Percentiles rank a stretch among this genome's conserved stretches.
Evolutionary conservation across 2,888 invertebrate genomes (phyloP).

Genomic region (Caenorhabditis virilis): DNA sequence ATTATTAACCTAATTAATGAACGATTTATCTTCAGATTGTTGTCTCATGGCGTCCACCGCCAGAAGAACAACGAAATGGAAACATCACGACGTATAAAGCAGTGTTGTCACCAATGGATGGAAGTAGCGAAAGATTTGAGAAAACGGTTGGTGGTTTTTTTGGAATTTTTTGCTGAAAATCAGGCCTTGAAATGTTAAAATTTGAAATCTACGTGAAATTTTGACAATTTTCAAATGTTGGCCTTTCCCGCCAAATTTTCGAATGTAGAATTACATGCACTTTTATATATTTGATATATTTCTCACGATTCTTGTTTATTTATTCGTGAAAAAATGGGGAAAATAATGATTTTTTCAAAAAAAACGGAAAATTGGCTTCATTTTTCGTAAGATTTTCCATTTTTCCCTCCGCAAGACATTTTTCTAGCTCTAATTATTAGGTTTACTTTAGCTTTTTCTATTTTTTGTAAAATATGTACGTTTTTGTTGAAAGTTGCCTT

Average conservation of each 20-base stretch:
- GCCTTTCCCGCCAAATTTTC: not conserved
- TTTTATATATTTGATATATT: too few species aligned
- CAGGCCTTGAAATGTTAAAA: too few species aligned
- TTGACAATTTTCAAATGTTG: not conserved
- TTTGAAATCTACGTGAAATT: not conserved
- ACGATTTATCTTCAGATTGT: slow-evolving; percentile 61
- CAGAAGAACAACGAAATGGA: slow-evolving; percentile 87
- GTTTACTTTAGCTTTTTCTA: too few species aligned
- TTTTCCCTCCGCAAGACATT: too few species aligned
- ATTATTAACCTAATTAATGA: not conserved
- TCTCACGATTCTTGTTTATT: too few species aligned
- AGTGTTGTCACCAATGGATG: slow-evolving; percentile 60
- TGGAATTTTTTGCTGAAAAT: not conserved
- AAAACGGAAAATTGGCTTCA: not conserved
- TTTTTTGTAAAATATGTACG: too few species aligned
- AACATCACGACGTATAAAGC: slow-evolving; percentile 87
- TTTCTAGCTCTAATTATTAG: too few species aligned
- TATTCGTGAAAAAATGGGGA: too few species aligned
- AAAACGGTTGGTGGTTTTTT: slow-evolving; percentile 35
- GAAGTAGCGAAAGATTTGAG: slow-evolving; percentile 44
- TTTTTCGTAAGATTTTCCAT: too few species aligned
- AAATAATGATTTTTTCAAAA: too few species aligned
- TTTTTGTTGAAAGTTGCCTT: too few species aligned
- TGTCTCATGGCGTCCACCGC: slow-evolving; percentile 75
- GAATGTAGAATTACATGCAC: not conserved